Evolutionary conservation across 2,113 vertebrate genomes (phyloP), one percentile per base, ranked within the genome.

Genomic region (Notothenia rossii): DNA sequence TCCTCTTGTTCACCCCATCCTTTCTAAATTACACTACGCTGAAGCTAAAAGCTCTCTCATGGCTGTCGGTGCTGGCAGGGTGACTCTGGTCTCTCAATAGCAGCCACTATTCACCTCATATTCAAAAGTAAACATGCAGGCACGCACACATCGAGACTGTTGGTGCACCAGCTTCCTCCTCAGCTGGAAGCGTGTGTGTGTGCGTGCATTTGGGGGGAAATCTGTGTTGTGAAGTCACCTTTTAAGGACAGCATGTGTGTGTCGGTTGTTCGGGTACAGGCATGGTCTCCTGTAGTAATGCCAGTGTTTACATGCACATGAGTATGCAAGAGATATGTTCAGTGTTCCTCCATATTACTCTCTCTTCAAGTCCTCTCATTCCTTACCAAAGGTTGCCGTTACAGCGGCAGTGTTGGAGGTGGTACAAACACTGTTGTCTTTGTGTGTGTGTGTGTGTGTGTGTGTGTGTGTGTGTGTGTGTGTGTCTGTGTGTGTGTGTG

Each of bases 41-140:
- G 15, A 82, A 62, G 77, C 72, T 53, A 40, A 7, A 29, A 83
- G 75, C 9, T 43, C 22, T 72, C 74, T 74, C 25, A 53, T 36
- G 43, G 62, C 40, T 62, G 72, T 76, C 77, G 65, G 13, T 48
- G n/a, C 85, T 81, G 73, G 86, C 87, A 80, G 84, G 43, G 72
- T 58, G 75, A 85, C 68, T 84, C 86, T 54, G 61, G 58, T 66
- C 82, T 63, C 85, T 94, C 90, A 93, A 91, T 91, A 83, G 91
- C 79, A 85, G 88, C 89, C 79, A 89, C 89, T 94, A 91, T 95
- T 90, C 86, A 90, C 79, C 87, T 93, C 83, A 82, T 84, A 92
- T 95, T 95, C 86, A 94, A 94, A 94, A 91, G 92, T 95, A 95
- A 95, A 95, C 93, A 94, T 67, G 5, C 77, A 69, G 76, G 56